Base-by-base conservation (phyloP, 2,888 invertebrate species). In the Ctenicera cuprea region DNA sequence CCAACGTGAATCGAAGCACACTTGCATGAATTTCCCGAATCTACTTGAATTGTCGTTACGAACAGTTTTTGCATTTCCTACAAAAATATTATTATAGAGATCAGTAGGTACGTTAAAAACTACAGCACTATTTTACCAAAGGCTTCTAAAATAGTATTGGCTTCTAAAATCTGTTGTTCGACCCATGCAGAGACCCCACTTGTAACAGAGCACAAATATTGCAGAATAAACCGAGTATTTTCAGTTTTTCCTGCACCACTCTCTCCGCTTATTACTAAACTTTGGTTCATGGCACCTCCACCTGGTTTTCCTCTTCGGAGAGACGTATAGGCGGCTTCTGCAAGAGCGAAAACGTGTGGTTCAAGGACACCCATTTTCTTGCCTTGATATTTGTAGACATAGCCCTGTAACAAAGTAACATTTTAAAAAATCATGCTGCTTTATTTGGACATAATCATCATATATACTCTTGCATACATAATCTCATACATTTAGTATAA, bases 21-120 rank as follows among this genome's bases (percentile, higher is more conserved):
- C 95, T 88, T 97, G 97, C 90, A 97, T 97, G 86, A 97, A 97
- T 88, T 97, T 97, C n/a, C 97, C 97, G 87, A 97, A 97, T 9
- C 97, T 91, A 43, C 95, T 95, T 12, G 96, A 96, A 87, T 97
- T 97, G 87, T 97, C 97, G 85, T 97, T 97, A 57, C 97, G 91
- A 11, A 97, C 94, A 0, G 97, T 97, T 88, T 96, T 97, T 0
- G 97, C 97, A 87, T 97, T 97, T 68, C 96, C 96, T 96, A 85
- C 37, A 85, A 68, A 59, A 52, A 43, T n/a, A 33, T 30, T 20
- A 16, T 22, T 12, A 61, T 61, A 43, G 67, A 0, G 3, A 26
- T 20, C 11, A 37, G 84, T 89, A 26, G 26, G 26, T 26, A 26
- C 5, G 26, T 26, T 26, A 3, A 26, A 26, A 26, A 26, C 5